Conservation (phyloP, 64 coral and sea anemone species). For the Pocillopora verrucosa region DNA sequence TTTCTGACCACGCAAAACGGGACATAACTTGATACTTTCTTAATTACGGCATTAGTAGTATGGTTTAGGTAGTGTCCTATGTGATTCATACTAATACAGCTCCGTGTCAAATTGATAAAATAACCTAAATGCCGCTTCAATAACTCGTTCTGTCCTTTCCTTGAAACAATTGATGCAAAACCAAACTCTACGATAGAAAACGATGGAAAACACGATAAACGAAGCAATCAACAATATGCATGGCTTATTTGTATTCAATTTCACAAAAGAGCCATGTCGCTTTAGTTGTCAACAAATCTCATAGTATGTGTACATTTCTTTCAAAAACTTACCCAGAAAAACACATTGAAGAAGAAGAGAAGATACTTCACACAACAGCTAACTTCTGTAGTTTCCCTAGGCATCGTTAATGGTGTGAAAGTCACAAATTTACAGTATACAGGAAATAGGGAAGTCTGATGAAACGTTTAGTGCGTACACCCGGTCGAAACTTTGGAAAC, state of each 20-base stretch:
- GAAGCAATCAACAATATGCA: too few species aligned
- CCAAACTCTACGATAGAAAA: too few species aligned
- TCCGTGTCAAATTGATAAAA: too few species aligned
- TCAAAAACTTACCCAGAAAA: constrained; percentile 93
- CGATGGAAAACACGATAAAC: too few species aligned
- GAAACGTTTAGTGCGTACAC: neutral
- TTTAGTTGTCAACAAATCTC: neutral
- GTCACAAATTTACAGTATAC: neutral
- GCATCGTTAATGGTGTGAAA: constrained; percentile 30
- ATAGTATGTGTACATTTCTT: neutral
- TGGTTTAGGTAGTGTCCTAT: too few species aligned
- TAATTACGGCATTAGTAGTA: too few species aligned
- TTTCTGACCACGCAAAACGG: too few species aligned
- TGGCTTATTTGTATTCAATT: neutral
- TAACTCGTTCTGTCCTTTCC: too few species aligned
- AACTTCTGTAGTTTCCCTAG: constrained; percentile 87
- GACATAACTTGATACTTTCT: too few species aligned
- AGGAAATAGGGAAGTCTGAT: constrained; percentile 8
- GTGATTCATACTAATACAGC: too few species aligned
- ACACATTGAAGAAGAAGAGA: constrained; percentile 98
- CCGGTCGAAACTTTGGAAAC: neutral
- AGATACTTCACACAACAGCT: constrained; percentile 95
- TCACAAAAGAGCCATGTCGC: neutral
- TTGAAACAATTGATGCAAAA: too few species aligned
- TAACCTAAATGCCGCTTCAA: too few species aligned